Evolutionary conservation across 2,888 invertebrate genomes (phyloP).

Genomic region (Aleiodes alternator): DNA sequence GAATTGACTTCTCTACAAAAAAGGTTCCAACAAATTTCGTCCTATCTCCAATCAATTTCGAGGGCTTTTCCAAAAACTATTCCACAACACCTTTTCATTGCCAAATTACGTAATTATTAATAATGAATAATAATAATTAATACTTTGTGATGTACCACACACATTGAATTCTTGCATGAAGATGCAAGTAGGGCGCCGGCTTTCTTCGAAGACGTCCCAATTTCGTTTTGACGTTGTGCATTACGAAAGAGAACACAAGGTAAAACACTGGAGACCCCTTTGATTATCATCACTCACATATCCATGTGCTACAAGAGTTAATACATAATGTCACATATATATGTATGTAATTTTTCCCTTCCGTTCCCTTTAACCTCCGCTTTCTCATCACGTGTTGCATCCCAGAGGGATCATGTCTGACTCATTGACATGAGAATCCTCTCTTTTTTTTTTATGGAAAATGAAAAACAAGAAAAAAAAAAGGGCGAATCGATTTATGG

Average conservation of each 20-base stretch:
- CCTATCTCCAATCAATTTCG: no score
- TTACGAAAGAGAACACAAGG: constrained; percentile 39
- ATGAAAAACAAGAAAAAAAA: not conserved
- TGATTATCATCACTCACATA: constrained; percentile 19
- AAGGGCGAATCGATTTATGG: constrained; percentile 20
- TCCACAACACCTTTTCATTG: not conserved
- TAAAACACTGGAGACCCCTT: constrained; percentile 8
- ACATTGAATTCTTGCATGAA: constrained; percentile 33
- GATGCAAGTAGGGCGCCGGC: constrained; percentile 58
- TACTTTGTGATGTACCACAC: constrained; percentile 5
- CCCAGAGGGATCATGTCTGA: not conserved
- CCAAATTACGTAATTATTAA: not conserved
- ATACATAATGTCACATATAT: constrained; percentile 1
- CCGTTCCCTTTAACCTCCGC: constrained; percentile 3
- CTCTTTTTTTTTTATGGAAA: not conserved
- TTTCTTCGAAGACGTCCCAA: constrained; percentile 55
- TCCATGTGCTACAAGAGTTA: constrained; percentile 31
- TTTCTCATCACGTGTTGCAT: constrained; percentile 14
- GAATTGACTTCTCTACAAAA: no score
- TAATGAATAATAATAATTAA: constrained; percentile 10
- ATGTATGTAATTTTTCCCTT: constrained; percentile 21
- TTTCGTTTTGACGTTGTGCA: constrained; percentile 41
- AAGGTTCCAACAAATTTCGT: no score
- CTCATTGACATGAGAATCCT: no score
- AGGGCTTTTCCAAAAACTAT: no score